Percentiles rank a stretch among this genome's conserved stretches.
Evolutionary conservation across 2,888 invertebrate species (phyloP).

Genomic region (Penaeus monodon): DNA sequence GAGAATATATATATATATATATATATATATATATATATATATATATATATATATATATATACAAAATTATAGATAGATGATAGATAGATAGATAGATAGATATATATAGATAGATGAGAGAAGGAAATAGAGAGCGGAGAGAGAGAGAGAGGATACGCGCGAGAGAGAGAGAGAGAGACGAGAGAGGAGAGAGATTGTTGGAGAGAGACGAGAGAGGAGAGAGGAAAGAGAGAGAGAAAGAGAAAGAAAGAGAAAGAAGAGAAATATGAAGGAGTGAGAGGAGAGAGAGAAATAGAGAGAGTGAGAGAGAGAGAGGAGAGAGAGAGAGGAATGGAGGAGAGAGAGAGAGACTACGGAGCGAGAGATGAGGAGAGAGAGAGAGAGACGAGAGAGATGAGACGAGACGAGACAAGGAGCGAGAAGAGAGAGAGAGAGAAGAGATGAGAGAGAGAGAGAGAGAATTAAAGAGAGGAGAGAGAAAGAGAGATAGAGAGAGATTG

Average conservation of each 20-base stretch:
- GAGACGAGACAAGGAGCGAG: background rate
- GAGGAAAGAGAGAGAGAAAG: background rate
- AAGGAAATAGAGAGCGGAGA: too few species aligned
- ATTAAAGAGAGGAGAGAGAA: background rate
- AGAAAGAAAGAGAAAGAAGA: background rate
- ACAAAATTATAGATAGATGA: too few species aligned
- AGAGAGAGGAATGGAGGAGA: background rate
- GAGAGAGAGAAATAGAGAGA: background rate
- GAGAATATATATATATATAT: too few species aligned
- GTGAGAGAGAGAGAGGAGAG: background rate
- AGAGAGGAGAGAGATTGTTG: too few species aligned
- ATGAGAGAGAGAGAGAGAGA: background rate
- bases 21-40: too few species aligned
- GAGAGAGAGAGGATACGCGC: too few species aligned
- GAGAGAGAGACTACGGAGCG: background rate
- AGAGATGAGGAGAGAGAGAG: background rate
- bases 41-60: too few species aligned
- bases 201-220: too few species aligned
- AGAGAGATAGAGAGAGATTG: background rate
- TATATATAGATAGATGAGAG: too few species aligned
- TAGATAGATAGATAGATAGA: too few species aligned
- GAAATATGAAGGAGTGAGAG: background rate
- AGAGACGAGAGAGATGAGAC: background rate
- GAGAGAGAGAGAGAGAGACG: background rate
- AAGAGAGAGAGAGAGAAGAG: background rate